These are phyloP conservation scores for Tridacna crocea DNA, from an alignment of 2,888 invertebrate genomes.

Conservation along the genomic window DNA sequence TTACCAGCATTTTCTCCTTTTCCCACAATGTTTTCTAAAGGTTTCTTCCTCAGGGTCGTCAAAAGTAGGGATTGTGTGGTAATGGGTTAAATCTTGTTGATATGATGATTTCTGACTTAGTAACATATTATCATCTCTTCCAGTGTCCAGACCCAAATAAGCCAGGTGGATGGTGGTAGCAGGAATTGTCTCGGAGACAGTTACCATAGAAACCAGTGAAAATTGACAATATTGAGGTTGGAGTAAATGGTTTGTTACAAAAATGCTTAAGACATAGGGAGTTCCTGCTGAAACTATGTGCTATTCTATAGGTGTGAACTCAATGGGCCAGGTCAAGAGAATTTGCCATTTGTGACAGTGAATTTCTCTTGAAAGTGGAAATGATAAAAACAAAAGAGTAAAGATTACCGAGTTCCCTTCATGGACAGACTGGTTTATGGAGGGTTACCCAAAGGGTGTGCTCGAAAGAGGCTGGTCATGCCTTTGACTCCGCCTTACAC, in stretches of 20 bases:
- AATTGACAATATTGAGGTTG: not conserved
- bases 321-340: too few species aligned
- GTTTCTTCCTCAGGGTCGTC: too few species aligned
- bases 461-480: not conserved
- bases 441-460: not conserved
- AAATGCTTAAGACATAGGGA: not conserved
- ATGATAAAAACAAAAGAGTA: too few species aligned
- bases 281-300: not conserved
- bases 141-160: constrained; percentile 60
- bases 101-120: not conserved
- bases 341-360: too few species aligned
- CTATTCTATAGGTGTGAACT: not conserved
- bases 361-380: too few species aligned
- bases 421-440: not conserved
- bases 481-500: not conserved
- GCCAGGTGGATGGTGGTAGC: constrained; percentile 65
- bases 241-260: too few species aligned
- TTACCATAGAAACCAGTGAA: constrained; percentile 27
- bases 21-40: too few species aligned
- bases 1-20: too few species aligned
- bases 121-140: constrained; percentile 26
- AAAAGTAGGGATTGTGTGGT: too few species aligned
- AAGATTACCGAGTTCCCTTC: too few species aligned
- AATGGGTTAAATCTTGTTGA: too few species aligned
- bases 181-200: constrained; percentile 3